A percentile compares a stretch with the other conserved stretches of the same genome.
phyloP scores from a whole-genome alignment of 2,888 invertebrate species.

The Petrolisthes cinctipes region DNA sequence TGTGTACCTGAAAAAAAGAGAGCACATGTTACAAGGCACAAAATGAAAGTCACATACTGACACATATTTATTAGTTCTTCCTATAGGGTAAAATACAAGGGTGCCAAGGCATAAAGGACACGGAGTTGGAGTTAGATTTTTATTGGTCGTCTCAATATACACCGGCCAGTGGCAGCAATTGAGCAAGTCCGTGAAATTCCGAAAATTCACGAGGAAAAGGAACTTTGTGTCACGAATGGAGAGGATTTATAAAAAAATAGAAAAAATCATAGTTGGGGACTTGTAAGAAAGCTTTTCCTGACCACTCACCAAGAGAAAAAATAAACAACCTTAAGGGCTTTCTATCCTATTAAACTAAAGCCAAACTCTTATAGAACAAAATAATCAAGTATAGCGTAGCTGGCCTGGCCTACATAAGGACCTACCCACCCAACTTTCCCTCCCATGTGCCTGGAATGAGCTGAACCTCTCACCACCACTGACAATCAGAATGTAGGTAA shows the following conservation, averaged over 20 bases:
- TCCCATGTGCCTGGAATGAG: conserved; percentile 56
- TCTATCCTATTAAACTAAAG: neutral
- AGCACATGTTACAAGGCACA: neutral
- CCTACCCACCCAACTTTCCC: conserved; percentile 39
- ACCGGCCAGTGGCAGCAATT: conserved; percentile 61
- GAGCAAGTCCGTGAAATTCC: conserved; percentile 58
- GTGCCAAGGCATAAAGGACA: conserved; percentile 47
- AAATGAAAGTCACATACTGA: conserved; percentile 12
- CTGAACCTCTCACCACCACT: conserved; percentile 63
- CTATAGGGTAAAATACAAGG: conserved; percentile 13
- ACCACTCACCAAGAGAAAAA: neutral
- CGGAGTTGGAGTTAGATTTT: conserved; percentile 54
- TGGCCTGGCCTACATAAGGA: conserved; percentile 35
- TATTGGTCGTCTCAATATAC: conserved; percentile 61
- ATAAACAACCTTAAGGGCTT: conserved; percentile 24
- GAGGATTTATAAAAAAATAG: conserved; percentile 35
- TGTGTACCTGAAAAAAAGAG: neutral
- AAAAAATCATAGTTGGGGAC: conserved; percentile 26
- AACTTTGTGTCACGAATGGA: conserved; percentile 27
- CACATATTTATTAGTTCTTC: conserved; percentile 22
- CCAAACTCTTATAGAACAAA: conserved; percentile 21
- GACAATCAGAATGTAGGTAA: conserved; percentile 61
- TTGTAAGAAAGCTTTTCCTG: conserved; percentile 22
- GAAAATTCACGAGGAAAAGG: conserved; percentile 43
- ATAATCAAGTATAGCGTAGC: conserved; percentile 25